phyloP scores from a whole-genome alignment of 2,113 vertebrate genomes.

The Nerophis ophidion region DNA sequence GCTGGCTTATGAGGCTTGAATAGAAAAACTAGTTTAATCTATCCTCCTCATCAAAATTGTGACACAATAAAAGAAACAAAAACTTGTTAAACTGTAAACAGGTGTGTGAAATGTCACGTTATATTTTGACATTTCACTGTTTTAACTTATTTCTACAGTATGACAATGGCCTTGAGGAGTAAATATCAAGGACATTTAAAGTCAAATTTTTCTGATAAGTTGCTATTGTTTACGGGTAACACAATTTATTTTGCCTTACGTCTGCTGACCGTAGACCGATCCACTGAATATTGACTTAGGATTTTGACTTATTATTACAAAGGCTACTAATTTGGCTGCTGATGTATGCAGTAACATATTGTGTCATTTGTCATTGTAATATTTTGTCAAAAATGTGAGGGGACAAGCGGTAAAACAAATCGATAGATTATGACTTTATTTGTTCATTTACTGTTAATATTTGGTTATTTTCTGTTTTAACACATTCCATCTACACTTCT shows the following conservation, averaged over 20 bases:
- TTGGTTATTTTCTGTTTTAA: too few relatives aligned
- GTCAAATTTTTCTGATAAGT: background rate
- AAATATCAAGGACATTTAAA: constrained; percentile 3
- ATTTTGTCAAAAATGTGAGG: too few relatives aligned
- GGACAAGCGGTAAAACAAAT: too few relatives aligned
- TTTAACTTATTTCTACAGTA: constrained; percentile 21
- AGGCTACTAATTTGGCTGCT: too few relatives aligned
- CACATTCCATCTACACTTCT: too few relatives aligned
- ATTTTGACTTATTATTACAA: too few relatives aligned
- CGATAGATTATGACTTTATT: too few relatives aligned
- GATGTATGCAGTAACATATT: too few relatives aligned
- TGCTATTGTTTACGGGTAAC: background rate
- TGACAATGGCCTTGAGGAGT: constrained; percentile 5
- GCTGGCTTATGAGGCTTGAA: background rate
- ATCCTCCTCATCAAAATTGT: constrained; percentile 1
- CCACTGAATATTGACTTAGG: too few relatives aligned
- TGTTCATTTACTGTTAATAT: too few relatives aligned
- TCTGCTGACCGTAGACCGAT: background rate
- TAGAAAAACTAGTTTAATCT: constrained; percentile 5
- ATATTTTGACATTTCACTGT: constrained; percentile 26
- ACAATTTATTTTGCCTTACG: background rate
- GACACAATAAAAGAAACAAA: background rate
- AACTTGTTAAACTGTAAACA: background rate
- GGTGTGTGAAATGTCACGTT: constrained; percentile 7
- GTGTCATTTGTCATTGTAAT: too few relatives aligned